Evolutionary conservation across 2,113 vertebrate genomes (phyloP).

Genomic region (Meriones unguiculatus): DNA sequence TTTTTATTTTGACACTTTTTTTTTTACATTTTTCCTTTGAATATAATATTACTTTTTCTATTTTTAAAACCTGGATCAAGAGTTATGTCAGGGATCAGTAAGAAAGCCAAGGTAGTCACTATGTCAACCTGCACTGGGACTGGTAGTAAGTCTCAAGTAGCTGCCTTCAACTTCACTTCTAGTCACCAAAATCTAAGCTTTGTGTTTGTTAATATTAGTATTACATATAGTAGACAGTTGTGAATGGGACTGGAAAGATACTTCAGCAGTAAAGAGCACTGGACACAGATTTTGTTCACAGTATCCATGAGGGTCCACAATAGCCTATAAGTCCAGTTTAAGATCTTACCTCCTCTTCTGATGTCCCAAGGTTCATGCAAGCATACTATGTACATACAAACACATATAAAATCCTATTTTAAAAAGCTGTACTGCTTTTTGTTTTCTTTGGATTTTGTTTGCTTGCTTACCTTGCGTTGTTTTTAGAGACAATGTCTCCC

Average conservation of each 20-base stretch:
- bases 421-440: background rate
- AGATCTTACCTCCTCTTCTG: background rate
- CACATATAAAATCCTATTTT: background rate
- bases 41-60: background rate
- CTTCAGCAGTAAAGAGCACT: background rate
- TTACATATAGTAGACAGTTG: background rate
- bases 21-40: conserved; percentile 3
- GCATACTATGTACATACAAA: background rate
- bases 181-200: background rate
- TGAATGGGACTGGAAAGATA: background rate
- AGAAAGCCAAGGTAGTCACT: background rate
- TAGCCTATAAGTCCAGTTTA: background rate
- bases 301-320: background rate
- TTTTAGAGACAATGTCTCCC: background rate
- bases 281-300: background rate
- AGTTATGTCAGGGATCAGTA: background rate
- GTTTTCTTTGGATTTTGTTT: background rate
- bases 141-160: background rate
- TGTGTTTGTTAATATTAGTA: background rate
- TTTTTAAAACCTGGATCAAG: background rate
- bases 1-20: background rate
- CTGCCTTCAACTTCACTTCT: background rate
- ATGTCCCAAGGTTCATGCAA: background rate
- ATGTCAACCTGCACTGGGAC: background rate
- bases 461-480: background rate